Evolutionary conservation across 2,888 invertebrate genomes (phyloP), one percentile per base, ranked within the genome.

Genomic region (Andricus curvator): DNA sequence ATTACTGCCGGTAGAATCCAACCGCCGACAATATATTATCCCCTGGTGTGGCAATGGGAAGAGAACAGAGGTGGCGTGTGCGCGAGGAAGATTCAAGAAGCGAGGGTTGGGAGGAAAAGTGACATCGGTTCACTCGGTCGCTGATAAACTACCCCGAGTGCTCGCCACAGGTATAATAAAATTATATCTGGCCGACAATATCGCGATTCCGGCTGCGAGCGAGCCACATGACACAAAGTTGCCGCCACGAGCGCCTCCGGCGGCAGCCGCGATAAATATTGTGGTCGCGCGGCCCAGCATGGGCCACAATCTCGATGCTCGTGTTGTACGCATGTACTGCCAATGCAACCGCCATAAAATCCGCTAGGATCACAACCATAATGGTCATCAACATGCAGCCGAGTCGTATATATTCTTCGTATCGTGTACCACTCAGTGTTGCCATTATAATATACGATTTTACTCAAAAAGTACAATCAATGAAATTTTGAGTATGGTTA

Each of bases 201-300:
- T 90, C 90, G 88, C 87, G 85, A 87, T 88, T 88, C 87, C 85
- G 87, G 84, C 86, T 84, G 88, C 85, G 84, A 88, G 86, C 86
- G 86, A 87, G 82, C 77, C 79, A 80, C 81, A 80, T 81, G 85
- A 86, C 87, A 88, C 89, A 90, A 89, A 89, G 89, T 89, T 88
- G 88, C 89, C 89, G 89, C 88, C 88, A 84, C 83, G 83, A 85
- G 88, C 89, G 90, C 88, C 88, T 81, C 86, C 86, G 88, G 89
- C 88, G 89, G 89, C 88, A 88, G 88, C 86, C 88, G 88, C 87
- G 88, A 90, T 91, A 90, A 91, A 91, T 91, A 90, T 90, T 48
- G 17, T 84, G 48, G 48, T 20, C 80, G 70, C 80, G 48, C 77
- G 48, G 48, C 56, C n/a, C 56, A 56, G 9, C 56, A 15, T 56